Evolutionary conservation across 2,797 vertebrate species (phyloP).

Genomic region (Leuciscus waleckii): DNA sequence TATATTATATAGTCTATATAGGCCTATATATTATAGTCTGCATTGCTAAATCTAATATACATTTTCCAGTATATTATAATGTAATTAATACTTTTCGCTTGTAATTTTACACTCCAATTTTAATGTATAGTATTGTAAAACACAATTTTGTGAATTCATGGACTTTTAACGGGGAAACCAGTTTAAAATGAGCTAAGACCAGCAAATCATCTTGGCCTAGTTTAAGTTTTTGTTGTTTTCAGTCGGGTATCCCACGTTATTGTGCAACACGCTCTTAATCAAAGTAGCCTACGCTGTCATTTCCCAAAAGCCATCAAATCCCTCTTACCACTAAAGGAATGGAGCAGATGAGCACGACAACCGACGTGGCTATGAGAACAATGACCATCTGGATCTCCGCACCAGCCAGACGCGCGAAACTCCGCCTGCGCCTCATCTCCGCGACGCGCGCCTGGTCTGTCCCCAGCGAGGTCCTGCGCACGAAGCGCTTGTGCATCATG

Average conservation of each 20-base stretch:
- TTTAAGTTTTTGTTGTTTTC: not conserved
- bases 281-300: not conserved
- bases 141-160: not conserved
- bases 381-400: slow-evolving; percentile 99
- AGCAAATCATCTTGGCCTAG: not conserved
- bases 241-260: not conserved
- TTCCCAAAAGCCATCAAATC: not conserved
- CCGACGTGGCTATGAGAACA: slow-evolving; percentile 91
- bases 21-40: too few species aligned
- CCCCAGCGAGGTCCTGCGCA: slow-evolving; percentile 92
- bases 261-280: not conserved
- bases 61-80: not conserved
- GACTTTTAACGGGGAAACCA: not conserved
- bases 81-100: not conserved
- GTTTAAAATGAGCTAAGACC: not conserved
- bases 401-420: slow-evolving; percentile 88
- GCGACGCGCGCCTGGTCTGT: slow-evolving; percentile 80
- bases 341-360: slow-evolving; percentile 94
- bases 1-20: too few species aligned
- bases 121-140: not conserved
- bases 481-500: slow-evolving; percentile 92
- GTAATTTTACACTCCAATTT: not conserved
- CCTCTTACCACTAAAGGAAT: slow-evolving; percentile 95
- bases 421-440: slow-evolving; percentile 86
- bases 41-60: not conserved